A percentile compares a stretch with the other conserved stretches of the same genome.
phyloP scores from a whole-genome alignment of 2,888 invertebrate genomes.

The Pristionchus mayeri region DNA sequence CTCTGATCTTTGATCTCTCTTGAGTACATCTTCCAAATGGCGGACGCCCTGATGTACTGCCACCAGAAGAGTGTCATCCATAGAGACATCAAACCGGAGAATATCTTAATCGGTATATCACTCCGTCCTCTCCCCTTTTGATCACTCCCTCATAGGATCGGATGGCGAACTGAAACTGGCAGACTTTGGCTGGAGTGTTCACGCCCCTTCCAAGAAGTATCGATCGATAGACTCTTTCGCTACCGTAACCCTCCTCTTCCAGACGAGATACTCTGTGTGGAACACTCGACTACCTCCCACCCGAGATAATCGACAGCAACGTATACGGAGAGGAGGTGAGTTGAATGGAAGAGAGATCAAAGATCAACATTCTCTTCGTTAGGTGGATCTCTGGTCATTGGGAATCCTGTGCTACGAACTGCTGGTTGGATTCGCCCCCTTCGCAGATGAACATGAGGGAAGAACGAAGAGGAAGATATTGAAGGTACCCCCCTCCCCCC shows the following conservation, averaged over 20 bases:
- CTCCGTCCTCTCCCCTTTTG: background rate
- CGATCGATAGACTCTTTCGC: background rate
- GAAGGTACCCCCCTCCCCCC: constrained; percentile 68
- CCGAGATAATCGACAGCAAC: background rate
- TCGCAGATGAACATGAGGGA: constrained; percentile 82
- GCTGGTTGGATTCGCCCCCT: constrained; percentile 93
- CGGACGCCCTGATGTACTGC: constrained; percentile 76
- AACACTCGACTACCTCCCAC: constrained; percentile 25
- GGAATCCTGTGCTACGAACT: constrained; percentile 96
- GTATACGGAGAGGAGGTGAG: background rate
- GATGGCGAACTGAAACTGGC: constrained; percentile 76
- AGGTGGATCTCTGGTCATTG: constrained; percentile 93
- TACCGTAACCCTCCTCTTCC: background rate
- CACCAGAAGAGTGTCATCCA: constrained; percentile 76
- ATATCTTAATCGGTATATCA: constrained; percentile 70
- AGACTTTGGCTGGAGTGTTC: constrained; percentile 77
- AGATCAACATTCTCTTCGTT: constrained; percentile 32
- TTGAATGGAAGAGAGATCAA: background rate
- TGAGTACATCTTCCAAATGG: constrained; percentile 75
- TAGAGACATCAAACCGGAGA: constrained; percentile 58
- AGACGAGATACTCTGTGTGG: constrained; percentile 26
- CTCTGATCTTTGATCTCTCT: no score
- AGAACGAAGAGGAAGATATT: constrained; percentile 79
- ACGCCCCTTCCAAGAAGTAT: constrained; percentile 75
- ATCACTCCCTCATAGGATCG: constrained; percentile 50